A percentile compares a stretch with the other conserved stretches of the same genome.
Evolutionary conservation across 2,888 invertebrate genomes (phyloP).

Genomic region (Eupsilia transversa): DNA sequence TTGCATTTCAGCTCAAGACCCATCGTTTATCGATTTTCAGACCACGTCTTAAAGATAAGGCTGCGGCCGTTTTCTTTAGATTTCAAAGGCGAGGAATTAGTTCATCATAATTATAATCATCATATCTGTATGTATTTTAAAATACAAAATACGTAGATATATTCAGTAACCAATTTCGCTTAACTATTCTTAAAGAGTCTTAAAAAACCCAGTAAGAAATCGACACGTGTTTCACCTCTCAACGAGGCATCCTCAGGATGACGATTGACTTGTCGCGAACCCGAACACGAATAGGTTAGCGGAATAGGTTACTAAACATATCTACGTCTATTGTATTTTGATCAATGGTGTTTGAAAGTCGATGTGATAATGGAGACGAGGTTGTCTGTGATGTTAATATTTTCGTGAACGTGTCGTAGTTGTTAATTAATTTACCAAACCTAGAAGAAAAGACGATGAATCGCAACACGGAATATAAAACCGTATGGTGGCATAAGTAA

Average conservation of each 20-base stretch:
- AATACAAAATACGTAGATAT: no score
- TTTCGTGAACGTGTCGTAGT: background rate
- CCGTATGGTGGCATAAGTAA: constrained; percentile 57
- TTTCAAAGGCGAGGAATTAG: background rate
- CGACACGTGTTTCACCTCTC: no score
- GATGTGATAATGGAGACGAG: background rate
- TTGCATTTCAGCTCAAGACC: constrained; percentile 43
- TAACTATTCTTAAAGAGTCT: no score
- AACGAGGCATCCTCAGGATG: no score
- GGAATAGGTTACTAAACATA: no score
- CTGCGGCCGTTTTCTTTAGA: background rate
- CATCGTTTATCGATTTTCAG: constrained; percentile 44
- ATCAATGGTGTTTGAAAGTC: background rate
- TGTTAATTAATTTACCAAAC: background rate
- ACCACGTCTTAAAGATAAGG: constrained; percentile 6
- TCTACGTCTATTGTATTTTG: no score
- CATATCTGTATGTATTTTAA: no score
- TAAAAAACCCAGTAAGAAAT: no score
- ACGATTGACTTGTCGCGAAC: no score
- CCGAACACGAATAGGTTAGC: no score
- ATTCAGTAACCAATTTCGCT: no score
- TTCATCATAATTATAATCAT: no score
- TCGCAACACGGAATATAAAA: constrained; percentile 43
- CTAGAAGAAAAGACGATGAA: constrained; percentile 12
- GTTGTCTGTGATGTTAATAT: background rate